Evolutionary conservation across 2,888 invertebrate genomes (phyloP).

Genomic region (Polyommatus iphigenia): DNA sequence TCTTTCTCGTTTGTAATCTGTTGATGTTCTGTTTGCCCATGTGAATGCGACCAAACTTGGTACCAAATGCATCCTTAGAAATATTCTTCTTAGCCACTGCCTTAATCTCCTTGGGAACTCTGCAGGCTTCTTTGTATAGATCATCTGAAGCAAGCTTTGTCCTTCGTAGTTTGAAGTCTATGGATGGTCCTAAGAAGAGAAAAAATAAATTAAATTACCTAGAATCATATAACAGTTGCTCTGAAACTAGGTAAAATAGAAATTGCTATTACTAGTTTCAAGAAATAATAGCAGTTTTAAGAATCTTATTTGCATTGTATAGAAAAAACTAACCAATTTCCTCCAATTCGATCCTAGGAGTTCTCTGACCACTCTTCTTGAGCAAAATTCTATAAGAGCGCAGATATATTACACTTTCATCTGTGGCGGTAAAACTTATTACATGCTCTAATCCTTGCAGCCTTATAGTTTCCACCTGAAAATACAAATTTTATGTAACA

Average conservation of each 20-base stretch:
- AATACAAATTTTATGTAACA: background rate
- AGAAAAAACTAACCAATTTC: slow-evolving; percentile 85
- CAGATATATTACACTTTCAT: slow-evolving; percentile 88
- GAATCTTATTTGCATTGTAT: no score
- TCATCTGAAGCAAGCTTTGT: slow-evolving; percentile 94
- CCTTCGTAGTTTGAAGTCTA: slow-evolving; percentile 92
- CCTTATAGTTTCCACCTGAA: slow-evolving; percentile 86
- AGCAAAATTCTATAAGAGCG: slow-evolving; percentile 89
- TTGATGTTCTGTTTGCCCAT: slow-evolving; percentile 93
- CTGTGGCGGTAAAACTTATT: slow-evolving; percentile 91
- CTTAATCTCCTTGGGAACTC: slow-evolving; percentile 88
- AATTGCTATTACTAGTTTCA: background rate
- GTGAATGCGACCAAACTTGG: slow-evolving; percentile 94
- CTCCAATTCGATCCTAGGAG: slow-evolving; percentile 94
- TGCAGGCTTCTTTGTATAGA: slow-evolving; percentile 90
- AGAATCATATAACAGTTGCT: background rate
- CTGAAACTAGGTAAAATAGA: background rate
- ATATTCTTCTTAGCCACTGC: slow-evolving; percentile 95
- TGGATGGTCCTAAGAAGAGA: slow-evolving; percentile 86
- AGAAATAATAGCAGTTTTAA: background rate
- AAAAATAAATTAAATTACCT: background rate
- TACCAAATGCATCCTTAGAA: slow-evolving; percentile 91
- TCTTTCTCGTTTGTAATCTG: slow-evolving; percentile 92
- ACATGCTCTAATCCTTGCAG: slow-evolving; percentile 97
- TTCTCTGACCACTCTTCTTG: slow-evolving; percentile 94